Evolutionary conservation across 1,140 invertebrate genomes (phyloP).

Genomic region (Drosophila nikananu): DNA sequence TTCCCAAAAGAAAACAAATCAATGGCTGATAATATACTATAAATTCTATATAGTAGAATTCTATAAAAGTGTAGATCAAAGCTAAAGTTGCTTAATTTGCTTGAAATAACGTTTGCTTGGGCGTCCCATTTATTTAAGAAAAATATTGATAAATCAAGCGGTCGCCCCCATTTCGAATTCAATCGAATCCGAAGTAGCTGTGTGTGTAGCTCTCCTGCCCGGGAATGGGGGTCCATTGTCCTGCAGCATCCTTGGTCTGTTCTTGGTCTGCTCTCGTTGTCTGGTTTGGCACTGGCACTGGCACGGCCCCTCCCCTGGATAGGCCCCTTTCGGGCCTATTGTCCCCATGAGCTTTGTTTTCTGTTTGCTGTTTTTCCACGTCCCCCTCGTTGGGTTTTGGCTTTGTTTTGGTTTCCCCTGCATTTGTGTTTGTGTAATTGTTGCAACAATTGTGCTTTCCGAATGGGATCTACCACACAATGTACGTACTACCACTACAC

Average conservation of each 20-base stretch:
- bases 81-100: not conserved
- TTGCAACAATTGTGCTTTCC: conserved; percentile 73
- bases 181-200: conserved; percentile 22
- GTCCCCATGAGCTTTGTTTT: conserved; percentile 53
- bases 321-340: conserved; percentile 26
- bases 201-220: not conserved
- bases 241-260: conserved; percentile 48
- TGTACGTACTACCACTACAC: not conserved
- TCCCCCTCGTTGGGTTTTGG: conserved; percentile 10
- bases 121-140: conserved; percentile 7
- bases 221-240: conserved; percentile 29
- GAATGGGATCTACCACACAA: conserved; percentile 30
- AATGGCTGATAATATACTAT: not conserved
- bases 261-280: conserved; percentile 29
- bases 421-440: conserved; percentile 78
- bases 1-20: not conserved
- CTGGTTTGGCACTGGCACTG: conserved; percentile 1
- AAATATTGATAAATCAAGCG: conserved; percentile 10
- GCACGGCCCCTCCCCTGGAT: not conserved
- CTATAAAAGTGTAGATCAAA: not conserved
- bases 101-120: conserved; percentile 8
- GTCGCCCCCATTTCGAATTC: conserved; percentile 14
- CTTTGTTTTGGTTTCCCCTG: conserved; percentile 59
- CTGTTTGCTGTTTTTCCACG: conserved; percentile 29
- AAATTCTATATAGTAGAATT: not conserved